Evolutionary conservation across 2,888 invertebrate species (phyloP).

Genomic region (Idaea aversata): DNA sequence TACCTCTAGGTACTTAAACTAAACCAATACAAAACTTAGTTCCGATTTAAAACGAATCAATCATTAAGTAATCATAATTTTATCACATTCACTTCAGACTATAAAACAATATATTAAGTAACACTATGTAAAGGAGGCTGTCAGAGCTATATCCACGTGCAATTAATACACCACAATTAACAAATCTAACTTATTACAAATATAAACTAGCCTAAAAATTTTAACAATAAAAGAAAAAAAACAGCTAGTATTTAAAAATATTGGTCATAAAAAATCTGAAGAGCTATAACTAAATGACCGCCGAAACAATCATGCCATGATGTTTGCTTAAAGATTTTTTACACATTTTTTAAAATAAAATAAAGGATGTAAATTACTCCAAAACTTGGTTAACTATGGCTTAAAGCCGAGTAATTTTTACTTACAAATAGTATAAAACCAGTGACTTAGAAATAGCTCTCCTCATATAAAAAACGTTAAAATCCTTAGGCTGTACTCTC

Average conservation of each 20-base stretch:
- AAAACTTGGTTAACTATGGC: slow-evolving; percentile 70
- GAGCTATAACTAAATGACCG: slow-evolving; percentile 80
- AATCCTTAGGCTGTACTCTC: slow-evolving; percentile 80
- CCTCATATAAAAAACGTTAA: slow-evolving; percentile 77
- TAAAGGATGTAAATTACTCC: slow-evolving; percentile 76
- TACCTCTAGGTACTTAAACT: slow-evolving; percentile 40
- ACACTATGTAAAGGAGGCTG: slow-evolving; percentile 66
- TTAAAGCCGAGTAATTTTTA: slow-evolving; percentile 64
- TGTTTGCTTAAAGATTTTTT: slow-evolving; percentile 62
- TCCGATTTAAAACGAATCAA: slow-evolving; percentile 58
- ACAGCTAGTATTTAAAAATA: slow-evolving; percentile 65
- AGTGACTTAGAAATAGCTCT: slow-evolving; percentile 80
- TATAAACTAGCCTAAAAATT: slow-evolving; percentile 80
- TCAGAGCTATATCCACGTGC: slow-evolving; percentile 74
- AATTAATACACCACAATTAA: slow-evolving; percentile 78
- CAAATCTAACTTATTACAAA: slow-evolving; percentile 78
- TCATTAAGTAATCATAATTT: slow-evolving; percentile 58
- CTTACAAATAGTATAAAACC: slow-evolving; percentile 71
- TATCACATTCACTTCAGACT: slow-evolving; percentile 78
- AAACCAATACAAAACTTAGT: slow-evolving; percentile 29
- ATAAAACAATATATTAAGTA: slow-evolving; percentile 65
- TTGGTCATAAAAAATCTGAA: slow-evolving; percentile 77
- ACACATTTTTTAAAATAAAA: slow-evolving; percentile 54
- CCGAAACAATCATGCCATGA: slow-evolving; percentile 74
- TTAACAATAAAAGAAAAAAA: slow-evolving; percentile 75